Evolutionary conservation across 30 jellyfish, hydroid and myxozoan genomes (phyloP).

Genomic region (Aurelia aurita complex sp. Pacific): DNA sequence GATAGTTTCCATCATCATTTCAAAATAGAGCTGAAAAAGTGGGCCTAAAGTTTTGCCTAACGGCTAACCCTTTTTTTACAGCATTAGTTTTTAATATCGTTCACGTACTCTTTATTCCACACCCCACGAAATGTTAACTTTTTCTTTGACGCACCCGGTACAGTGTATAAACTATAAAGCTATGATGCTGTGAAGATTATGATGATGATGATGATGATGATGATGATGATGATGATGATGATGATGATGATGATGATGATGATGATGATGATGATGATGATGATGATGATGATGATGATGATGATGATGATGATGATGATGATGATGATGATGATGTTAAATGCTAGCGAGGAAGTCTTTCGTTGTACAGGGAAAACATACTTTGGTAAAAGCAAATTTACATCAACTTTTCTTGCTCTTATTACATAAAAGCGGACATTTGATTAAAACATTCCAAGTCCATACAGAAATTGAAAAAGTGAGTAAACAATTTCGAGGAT

Average conservation of each 20-base stretch:
- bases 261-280: too few species aligned
- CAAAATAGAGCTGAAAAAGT: not conserved
- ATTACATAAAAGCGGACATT: not conserved
- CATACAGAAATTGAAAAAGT: not conserved
- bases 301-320: too few species aligned
- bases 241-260: too few species aligned
- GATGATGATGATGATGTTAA: too few species aligned
- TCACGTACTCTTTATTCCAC: too few species aligned
- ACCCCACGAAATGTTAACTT: not conserved
- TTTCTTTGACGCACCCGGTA: not conserved
- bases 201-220: too few species aligned
- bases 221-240: too few species aligned
- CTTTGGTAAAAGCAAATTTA: not conserved
- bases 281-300: too few species aligned
- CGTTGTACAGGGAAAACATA: not conserved
- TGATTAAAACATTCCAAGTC: constrained; percentile 2
- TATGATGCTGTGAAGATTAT: too few species aligned
- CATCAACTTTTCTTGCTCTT: not conserved
- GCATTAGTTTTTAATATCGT: not conserved
- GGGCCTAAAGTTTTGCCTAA: not conserved
- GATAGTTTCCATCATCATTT: not conserved
- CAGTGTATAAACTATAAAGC: too few species aligned
- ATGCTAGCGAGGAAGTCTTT: too few species aligned
- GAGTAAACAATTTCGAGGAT: too few species aligned
- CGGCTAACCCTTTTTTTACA: not conserved